These are phyloP conservation scores for Pterocles gutturalis DNA, from an alignment of 2,113 vertebrate genomes.

Conservation along the genomic window DNA sequence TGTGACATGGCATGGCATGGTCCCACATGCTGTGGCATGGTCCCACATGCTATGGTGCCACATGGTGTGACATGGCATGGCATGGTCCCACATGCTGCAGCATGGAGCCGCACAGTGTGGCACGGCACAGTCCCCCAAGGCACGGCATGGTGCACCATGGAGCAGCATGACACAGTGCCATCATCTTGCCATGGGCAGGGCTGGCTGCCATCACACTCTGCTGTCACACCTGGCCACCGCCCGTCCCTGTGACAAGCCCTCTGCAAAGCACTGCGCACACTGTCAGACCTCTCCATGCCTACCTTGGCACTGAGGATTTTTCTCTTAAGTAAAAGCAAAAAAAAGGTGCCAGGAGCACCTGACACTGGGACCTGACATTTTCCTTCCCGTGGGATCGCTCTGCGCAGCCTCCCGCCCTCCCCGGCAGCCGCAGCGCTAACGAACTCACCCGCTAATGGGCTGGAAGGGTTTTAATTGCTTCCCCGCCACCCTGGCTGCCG, in stretches of 20 bases:
- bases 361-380: not conserved
- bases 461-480: constrained; percentile 22
- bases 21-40: not conserved
- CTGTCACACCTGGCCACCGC: not conserved
- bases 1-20: no score
- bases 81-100: no score
- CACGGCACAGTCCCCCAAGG: fast-evolving
- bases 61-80: no score
- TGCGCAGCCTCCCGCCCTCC: not conserved
- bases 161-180: not conserved
- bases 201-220: fast-evolving
- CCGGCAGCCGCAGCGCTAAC: not conserved
- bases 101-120: no score
- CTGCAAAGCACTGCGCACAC: fast-evolving
- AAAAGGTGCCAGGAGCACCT: fast-evolving
- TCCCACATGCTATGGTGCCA: not conserved
- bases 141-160: fast-evolving
- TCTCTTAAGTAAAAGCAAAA: not conserved
- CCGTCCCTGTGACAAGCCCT: not conserved
- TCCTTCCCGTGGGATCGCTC: not conserved
- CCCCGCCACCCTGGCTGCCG: not conserved
- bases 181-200: no score
- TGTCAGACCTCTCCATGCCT: not conserved
- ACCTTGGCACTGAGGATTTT: not conserved
- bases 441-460: not conserved